These are phyloP conservation scores for Caenorhabditis japonica DNA, from an alignment of 2,888 invertebrate species.

Conservation along the genomic window DNA sequence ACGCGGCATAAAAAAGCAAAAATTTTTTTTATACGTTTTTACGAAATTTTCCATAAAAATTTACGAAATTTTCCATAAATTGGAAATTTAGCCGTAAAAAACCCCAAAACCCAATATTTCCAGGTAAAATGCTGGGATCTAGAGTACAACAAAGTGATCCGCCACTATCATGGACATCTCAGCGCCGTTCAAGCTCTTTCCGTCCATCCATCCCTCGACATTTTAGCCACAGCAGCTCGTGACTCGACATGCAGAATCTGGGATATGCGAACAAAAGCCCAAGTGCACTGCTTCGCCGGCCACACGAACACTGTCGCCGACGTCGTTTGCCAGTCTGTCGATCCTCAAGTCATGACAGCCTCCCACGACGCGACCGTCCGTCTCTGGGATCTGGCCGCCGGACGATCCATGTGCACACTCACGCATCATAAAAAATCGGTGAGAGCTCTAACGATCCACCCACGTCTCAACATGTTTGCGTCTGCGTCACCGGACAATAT, in stretches of 20 bases:
- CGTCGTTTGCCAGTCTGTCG: constrained; percentile 90
- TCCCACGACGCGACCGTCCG: constrained; percentile 94
- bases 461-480: constrained; percentile 88
- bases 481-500: constrained; percentile 98
- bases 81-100: no score
- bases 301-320: constrained; percentile 97
- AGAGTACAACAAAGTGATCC: constrained; percentile 92
- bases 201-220: constrained; percentile 94
- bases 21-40: no score
- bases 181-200: constrained; percentile 93
- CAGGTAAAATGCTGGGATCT: constrained; percentile 98
- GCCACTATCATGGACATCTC: constrained; percentile 98
- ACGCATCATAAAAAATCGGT: constrained; percentile 93
- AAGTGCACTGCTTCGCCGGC: constrained; percentile 93
- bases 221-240: constrained; percentile 91
- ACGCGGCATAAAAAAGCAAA: neutral
- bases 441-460: constrained; percentile 81
- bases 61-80: no score
- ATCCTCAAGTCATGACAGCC: constrained; percentile 85
- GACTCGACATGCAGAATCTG: constrained; percentile 96
- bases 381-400: constrained; percentile 96
- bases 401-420: constrained; percentile 91
- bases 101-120: no score
- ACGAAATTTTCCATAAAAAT: no score
- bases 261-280: constrained; percentile 99